Conservation (phyloP, 2,888 invertebrate species). For the Chaetogeoica ovagalla region DNA sequence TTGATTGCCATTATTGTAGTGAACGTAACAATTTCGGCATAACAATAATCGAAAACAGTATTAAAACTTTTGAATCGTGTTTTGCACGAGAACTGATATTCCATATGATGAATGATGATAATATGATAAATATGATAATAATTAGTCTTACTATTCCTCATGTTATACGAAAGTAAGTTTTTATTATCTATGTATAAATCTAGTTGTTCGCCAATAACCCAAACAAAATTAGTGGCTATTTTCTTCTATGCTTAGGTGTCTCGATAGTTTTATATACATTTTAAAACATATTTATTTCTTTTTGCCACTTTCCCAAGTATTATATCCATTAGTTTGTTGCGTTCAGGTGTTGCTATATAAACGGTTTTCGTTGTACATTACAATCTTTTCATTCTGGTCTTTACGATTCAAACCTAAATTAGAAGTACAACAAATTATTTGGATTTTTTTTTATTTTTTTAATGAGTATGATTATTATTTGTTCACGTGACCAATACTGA, state of each 20-base stretch:
- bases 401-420: background rate
- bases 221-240: background rate
- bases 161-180: slow-evolving; percentile 38
- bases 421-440: background rate
- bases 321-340: background rate
- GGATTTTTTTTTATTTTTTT: background rate
- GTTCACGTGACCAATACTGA: background rate
- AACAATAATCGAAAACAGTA: slow-evolving; percentile 18
- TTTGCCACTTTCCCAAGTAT: too few species aligned
- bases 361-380: background rate
- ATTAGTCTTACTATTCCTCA: slow-evolving; percentile 17
- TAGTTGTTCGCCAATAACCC: background rate
- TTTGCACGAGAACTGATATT: slow-evolving; percentile 35
- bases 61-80: slow-evolving; percentile 16
- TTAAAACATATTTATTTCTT: too few species aligned
- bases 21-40: slow-evolving; percentile 6
- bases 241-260: too few species aligned
- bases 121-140: background rate
- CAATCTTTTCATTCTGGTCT: background rate
- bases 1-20: slow-evolving; percentile 13
- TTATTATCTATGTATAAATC: background rate
- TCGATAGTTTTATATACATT: too few species aligned
- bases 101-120: slow-evolving; percentile 26
- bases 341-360: background rate
- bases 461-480: background rate